phyloP scores from a whole-genome alignment of 2,797 vertebrate species.

The Coluber constrictor region DNA sequence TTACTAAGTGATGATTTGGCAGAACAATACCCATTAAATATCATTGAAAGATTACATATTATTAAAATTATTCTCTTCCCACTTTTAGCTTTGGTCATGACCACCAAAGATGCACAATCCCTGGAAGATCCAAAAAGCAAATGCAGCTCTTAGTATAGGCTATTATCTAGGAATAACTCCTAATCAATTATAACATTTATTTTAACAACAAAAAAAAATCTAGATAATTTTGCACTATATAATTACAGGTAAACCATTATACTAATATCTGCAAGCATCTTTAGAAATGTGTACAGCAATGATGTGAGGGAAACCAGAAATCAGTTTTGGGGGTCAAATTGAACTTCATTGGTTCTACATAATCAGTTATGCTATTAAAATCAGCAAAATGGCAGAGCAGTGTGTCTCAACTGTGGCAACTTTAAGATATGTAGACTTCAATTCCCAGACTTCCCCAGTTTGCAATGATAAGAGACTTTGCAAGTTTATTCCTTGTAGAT shows the following conservation, averaged over 20 bases:
- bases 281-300: not conserved
- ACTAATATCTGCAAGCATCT: not conserved
- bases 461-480: not conserved
- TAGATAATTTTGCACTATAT: not conserved
- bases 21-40: constrained; percentile 75
- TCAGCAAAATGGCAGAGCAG: not conserved
- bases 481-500: constrained; percentile 38
- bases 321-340: not conserved
- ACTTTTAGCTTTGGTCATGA: not conserved
- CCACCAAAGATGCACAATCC: not conserved
- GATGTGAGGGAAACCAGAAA: not conserved
- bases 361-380: not conserved
- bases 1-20: constrained; percentile 70
- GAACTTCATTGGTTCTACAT: not conserved
- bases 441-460: not conserved
- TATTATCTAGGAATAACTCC: not conserved
- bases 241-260: not conserved
- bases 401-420: not conserved
- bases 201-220: not conserved
- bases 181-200: not conserved
- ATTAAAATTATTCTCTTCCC: not conserved
- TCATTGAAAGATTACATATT: constrained; percentile 67
- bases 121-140: not conserved
- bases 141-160: not conserved
- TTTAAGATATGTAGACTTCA: not conserved